phyloP scores from a whole-genome alignment of 2,888 invertebrate genomes.

The Zygogramma bicolorata region DNA sequence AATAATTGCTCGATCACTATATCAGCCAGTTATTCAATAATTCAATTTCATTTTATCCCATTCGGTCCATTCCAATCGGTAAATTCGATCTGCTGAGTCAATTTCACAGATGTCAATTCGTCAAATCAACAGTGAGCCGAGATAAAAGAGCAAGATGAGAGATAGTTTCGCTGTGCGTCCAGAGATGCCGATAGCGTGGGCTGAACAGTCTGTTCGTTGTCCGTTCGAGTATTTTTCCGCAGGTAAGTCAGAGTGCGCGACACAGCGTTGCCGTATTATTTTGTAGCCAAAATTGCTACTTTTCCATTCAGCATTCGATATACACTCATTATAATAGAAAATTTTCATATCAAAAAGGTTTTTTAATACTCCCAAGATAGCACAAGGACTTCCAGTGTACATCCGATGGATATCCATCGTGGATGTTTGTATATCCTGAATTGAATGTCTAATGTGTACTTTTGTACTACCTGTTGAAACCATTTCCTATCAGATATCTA shows the following conservation, averaged over 20 bases:
- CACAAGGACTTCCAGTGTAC: no score
- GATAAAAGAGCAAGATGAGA: not conserved
- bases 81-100: not conserved
- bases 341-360: no score
- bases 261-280: conserved; percentile 7
- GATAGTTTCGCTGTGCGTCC: not conserved
- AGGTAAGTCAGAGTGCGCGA: conserved; percentile 31
- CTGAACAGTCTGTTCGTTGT: conserved; percentile 20
- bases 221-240: conserved; percentile 25
- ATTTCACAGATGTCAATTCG: not conserved
- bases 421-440: no score
- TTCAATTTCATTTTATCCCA: not conserved
- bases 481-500: no score
- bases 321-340: no score
- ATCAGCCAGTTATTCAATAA: not conserved
- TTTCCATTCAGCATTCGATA: no score
- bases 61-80: not conserved
- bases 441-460: no score
- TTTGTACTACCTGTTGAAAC: no score
- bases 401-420: no score
- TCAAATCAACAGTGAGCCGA: not conserved
- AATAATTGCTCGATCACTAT: not conserved
- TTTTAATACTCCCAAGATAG: no score
- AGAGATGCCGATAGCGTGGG: conserved; percentile 1
- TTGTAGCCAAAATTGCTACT: not conserved